Percentiles rank a stretch among this genome's conserved stretches.
phyloP scores from a whole-genome alignment of 2,113 vertebrate genomes.

The Arenaria interpres region DNA sequence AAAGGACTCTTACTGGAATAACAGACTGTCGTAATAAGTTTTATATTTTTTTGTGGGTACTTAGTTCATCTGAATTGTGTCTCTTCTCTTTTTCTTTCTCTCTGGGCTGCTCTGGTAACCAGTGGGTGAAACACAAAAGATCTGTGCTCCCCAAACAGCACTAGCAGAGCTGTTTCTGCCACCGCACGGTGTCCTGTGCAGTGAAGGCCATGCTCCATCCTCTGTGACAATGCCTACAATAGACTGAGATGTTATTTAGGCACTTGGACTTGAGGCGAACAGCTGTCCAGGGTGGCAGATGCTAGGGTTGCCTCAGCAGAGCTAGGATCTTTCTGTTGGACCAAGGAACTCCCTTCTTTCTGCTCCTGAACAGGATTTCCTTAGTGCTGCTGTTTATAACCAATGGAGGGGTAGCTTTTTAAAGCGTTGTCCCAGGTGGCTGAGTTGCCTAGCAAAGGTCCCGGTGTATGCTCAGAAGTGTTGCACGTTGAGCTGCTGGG shows the following conservation, averaged over 20 bases:
- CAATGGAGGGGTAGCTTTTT: neutral
- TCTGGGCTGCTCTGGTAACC: neutral
- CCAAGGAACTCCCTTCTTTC: neutral
- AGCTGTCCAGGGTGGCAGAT: neutral
- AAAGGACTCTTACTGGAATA: neutral
- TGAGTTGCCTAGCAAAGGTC: neutral
- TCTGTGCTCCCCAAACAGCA: neutral
- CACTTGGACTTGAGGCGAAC: neutral
- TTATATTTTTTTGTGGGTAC: neutral
- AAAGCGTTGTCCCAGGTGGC: neutral
- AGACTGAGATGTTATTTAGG: neutral
- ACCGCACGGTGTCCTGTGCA: accelerated
- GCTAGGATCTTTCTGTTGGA: neutral
- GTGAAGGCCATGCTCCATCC: neutral
- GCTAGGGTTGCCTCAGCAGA: neutral
- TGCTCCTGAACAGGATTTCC: neutral
- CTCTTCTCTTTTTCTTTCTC: neutral
- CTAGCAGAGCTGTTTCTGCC: neutral
- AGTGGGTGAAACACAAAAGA: neutral
- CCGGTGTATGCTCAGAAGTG: neutral
- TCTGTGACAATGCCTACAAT: neutral
- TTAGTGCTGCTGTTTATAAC: neutral
- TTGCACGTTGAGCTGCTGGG: neutral
- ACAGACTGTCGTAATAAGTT: neutral
- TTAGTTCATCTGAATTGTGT: neutral